Percentiles rank a stretch among this genome's conserved stretches.
These are phyloP conservation scores for Cataglyphis hispanica DNA, from an alignment of 1,140 invertebrate genomes.

Conservation along the genomic window DNA sequence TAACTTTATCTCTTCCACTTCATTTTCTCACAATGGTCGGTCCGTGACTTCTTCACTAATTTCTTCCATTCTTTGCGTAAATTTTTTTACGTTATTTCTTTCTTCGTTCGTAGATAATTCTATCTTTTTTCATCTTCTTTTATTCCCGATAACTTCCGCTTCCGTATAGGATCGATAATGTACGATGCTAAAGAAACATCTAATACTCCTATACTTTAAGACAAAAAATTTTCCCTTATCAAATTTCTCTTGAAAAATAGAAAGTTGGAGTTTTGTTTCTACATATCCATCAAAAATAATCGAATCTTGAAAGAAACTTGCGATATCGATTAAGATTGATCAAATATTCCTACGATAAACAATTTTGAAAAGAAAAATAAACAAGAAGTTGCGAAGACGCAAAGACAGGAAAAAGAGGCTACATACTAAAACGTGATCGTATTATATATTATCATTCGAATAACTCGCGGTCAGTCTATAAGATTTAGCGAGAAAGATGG, in stretches of 20 bases:
- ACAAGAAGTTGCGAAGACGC: not conserved
- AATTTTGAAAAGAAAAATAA: not conserved
- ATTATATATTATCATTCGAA: slow-evolving; percentile 48
- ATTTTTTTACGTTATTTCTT: slow-evolving; percentile 40
- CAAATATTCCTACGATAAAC: slow-evolving; percentile 1
- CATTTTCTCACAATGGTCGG: slow-evolving; percentile 43
- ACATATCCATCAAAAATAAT: slow-evolving; percentile 21
- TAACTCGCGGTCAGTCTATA: slow-evolving; percentile 33
- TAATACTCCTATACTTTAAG: not conserved
- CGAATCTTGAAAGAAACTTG: not conserved
- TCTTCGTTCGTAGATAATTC: not conserved
- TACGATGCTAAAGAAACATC: slow-evolving; percentile 27
- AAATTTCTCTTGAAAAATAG: slow-evolving; percentile 11
- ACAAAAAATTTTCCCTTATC: not conserved
- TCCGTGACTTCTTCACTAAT: slow-evolving; percentile 1
- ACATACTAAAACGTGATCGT: slow-evolving; percentile 40
- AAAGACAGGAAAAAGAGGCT: slow-evolving; percentile 10
- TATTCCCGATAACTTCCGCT: not conserved
- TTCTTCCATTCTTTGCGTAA: slow-evolving; percentile 18
- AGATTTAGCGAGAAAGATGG: slow-evolving; percentile 46
- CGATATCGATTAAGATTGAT: slow-evolving; percentile 22
- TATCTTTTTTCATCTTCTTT: slow-evolving; percentile 3
- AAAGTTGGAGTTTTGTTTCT: not conserved
- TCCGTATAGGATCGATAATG: not conserved
- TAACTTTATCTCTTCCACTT: slow-evolving; percentile 59